Base-by-base conservation (phyloP, 2,797 vertebrate species). In the Tarsius wallacei region DNA sequence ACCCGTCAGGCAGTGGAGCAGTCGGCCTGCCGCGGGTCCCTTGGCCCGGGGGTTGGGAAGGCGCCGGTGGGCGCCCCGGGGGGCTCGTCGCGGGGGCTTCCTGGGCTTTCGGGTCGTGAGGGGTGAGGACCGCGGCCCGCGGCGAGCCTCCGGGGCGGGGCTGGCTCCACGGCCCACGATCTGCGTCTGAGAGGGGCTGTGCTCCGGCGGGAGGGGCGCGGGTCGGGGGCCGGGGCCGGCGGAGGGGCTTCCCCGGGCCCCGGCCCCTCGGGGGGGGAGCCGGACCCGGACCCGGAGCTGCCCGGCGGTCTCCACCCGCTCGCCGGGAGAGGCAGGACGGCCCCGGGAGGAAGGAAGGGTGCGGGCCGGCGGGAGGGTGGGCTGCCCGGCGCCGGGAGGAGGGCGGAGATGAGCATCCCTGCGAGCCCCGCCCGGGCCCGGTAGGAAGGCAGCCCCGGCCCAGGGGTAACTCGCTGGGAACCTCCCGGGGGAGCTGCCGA, bases 1-100 rank as follows among this genome's bases (percentile, higher is more conserved):
- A 10, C 1, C 28, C 66, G 31, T 95, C 95, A 97, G 97, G 98
- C 97, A 88, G 61, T 81, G 8, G 22, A 2, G 63, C 17, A 87
- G 97, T 84, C 57, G 61, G 42, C 90, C 88, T 49, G 53, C 11
- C 11, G 49, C 7, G 12, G 84, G 91, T 31, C 59, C 57, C 7
- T 21, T 4, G 42, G 26, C 24, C 36, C 0, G 36, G 61, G 59
- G 5, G 85, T 74, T 66, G 68, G 93, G 78, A 15, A 55, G 36
- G 26, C 7, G 47, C 73, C 2, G 4, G 57, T 0, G 68, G 64
- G 59, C 47, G 2, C 10, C 5, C 19, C 0, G 8, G 42, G n/a
- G 13, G 21, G 17, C 5, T 17, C 3, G 24, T 8, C 4, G 13
- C 16, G 1, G 0, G 49, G 26, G 28, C 9, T 11, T 7, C 22